phyloP scores from a whole-genome alignment of 2,113 vertebrate species.

The Chamaea fasciata region DNA sequence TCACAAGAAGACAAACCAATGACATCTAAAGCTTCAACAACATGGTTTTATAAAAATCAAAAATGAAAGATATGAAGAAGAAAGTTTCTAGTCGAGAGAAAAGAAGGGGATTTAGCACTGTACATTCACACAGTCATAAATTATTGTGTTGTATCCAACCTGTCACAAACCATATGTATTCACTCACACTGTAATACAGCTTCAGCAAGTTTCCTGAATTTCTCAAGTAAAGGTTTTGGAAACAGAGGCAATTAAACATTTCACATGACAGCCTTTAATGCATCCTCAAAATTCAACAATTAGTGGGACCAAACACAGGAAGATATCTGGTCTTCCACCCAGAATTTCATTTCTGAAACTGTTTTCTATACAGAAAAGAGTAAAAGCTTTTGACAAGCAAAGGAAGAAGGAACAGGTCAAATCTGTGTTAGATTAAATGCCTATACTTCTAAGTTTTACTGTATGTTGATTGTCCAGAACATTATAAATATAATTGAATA shows the following conservation, averaged over 20 bases:
- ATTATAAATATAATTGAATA: constrained; percentile 29
- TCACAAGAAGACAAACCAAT: background rate
- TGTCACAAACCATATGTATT: background rate
- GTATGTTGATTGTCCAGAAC: constrained; percentile 13
- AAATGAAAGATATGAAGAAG: background rate
- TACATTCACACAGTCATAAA: background rate
- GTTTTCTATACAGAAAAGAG: background rate
- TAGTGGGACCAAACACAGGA: background rate
- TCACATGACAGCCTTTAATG: background rate
- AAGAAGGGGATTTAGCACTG: background rate
- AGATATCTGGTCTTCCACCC: background rate
- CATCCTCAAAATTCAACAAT: background rate
- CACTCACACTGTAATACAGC: background rate
- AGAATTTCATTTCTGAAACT: background rate
- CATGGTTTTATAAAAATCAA: background rate
- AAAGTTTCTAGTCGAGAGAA: background rate
- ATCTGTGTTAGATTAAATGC: constrained; percentile 21
- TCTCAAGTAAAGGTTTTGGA: background rate
- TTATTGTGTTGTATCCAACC: background rate
- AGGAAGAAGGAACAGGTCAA: background rate
- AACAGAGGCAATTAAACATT: background rate
- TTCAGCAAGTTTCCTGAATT: background rate
- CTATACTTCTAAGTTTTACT: background rate
- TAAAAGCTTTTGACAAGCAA: constrained; percentile 14
- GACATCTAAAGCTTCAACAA: background rate